Base-by-base conservation (phyloP, 1,140 invertebrate species). In the Ips nitidus region DNA sequence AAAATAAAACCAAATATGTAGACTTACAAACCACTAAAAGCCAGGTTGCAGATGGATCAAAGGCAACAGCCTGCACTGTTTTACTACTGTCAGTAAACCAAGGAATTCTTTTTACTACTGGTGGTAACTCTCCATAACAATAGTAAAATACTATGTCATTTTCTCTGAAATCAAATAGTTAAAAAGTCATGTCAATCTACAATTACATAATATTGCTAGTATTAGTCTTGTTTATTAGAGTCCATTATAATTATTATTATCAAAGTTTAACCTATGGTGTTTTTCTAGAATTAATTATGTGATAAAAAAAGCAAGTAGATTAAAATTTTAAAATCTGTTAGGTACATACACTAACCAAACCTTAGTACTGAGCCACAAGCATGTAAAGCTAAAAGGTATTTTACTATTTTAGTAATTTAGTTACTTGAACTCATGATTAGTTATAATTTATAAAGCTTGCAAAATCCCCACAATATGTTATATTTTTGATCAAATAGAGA, bases 11-110 rank as follows among this genome's bases (percentile, higher is more conserved):
- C 4, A 1, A 59, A 36, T 59, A 8, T 40, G 56, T 59, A 0
- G n/a, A 66, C 81, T 83, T 81, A 80, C 85, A 86, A 52, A 88
- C 81, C 71, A 86, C 80, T 4, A 91, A 77, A n/a, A 91, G 79
- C 89, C 89, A 90, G 56, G 85, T 82, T 45, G 88, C 88, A n/a
- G 84, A 82, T 38, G 88, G 85, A 81, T 91, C 88, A 80, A 91
- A 91, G 77, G 87, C 89, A 65, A 90, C 76, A 65, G 86, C 84
- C 70, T 86, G 82, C 47, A 91, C 87, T 70, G 81, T 79, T 78
- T 87, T 87, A 53, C 83, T 82, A 37, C 79, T 80, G 41, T 85
- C 84, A 71, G 82, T 81, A 78, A 88, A 88, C 90, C 89, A 91
- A 70, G 87, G 86, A 66, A 91, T 80, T 75, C 86, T 84, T 74